Conservation (phyloP, 2,888 invertebrate species). For the Andrena trimmerana region DNA sequence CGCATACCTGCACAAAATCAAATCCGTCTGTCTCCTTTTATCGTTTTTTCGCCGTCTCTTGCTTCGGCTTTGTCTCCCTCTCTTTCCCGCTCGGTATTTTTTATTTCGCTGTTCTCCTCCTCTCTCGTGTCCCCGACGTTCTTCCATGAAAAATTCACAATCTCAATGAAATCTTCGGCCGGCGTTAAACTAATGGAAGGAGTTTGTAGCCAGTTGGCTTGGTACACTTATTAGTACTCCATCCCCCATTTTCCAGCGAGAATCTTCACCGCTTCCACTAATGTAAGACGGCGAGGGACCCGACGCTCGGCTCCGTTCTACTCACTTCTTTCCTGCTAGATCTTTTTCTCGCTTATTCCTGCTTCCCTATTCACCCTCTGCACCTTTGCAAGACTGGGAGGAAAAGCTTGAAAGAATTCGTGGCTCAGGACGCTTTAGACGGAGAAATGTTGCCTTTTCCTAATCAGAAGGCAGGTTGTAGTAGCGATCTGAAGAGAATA, state of each 20-base stretch:
- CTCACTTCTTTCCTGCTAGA: slow-evolving; percentile 5
- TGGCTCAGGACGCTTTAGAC: too few relatives aligned
- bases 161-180: slow-evolving; percentile 65
- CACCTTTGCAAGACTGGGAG: slow-evolving; percentile 4
- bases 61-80: background rate
- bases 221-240: slow-evolving; percentile 41
- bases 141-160: slow-evolving; percentile 67
- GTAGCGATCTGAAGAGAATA: too few relatives aligned
- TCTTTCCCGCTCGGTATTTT: background rate
- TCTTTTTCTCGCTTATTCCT: slow-evolving; percentile 20
- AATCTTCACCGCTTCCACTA: slow-evolving; percentile 45
- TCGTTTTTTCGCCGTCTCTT: background rate
- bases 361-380: slow-evolving; percentile 6
- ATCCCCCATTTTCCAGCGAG: slow-evolving; percentile 25
- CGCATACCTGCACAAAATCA: slow-evolving; percentile 51
- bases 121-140: slow-evolving; percentile 3
- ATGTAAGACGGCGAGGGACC: slow-evolving; percentile 78
- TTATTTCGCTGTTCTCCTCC: slow-evolving; percentile 15
- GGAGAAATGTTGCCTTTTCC: too few relatives aligned
- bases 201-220: slow-evolving; percentile 48
- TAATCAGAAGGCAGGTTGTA: too few relatives aligned
- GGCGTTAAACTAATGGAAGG: slow-evolving; percentile 73
- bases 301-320: slow-evolving; percentile 67
- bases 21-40: slow-evolving; percentile 17
- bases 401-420: slow-evolving; percentile 20